phyloP scores from a whole-genome alignment of 2,113 vertebrate genomes.

The Drymodes brunneopygia region DNA sequence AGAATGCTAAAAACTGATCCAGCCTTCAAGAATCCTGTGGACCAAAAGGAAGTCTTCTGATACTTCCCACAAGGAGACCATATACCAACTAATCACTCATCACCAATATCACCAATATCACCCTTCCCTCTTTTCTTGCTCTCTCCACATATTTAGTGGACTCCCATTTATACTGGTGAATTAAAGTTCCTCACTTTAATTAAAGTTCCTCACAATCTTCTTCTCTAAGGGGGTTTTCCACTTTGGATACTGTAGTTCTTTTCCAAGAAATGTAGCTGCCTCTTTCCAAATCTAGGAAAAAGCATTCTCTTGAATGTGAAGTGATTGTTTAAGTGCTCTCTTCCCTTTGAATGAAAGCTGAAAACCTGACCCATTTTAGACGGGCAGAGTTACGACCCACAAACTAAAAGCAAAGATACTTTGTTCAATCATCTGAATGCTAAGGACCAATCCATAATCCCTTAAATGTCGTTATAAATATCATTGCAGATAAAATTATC shows the following conservation, averaged over 20 bases:
- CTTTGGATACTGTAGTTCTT: not conserved
- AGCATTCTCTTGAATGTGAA: not conserved
- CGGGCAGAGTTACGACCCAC: not conserved
- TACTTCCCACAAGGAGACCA: not conserved
- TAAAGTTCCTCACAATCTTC: not conserved
- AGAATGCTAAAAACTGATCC: not conserved
- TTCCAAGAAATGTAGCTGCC: not conserved
- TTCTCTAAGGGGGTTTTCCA: not conserved
- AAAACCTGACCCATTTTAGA: not conserved
- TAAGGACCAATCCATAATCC: not conserved
- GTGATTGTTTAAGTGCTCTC: not conserved
- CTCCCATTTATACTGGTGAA: not conserved
- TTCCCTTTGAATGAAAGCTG: not conserved
- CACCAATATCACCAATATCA: not conserved
- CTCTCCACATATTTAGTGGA: not conserved
- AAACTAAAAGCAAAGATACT: not conserved
- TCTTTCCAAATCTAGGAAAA: not conserved
- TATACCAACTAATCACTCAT: not conserved
- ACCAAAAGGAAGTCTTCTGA: not conserved
- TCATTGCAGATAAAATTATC: not conserved
- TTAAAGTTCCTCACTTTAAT: not conserved
- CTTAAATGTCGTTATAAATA: not conserved
- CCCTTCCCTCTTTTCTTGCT: not conserved
- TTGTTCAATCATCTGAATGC: not conserved
- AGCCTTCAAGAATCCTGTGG: not conserved